These are phyloP conservation scores for Montifringilla adamsi DNA, from an alignment of 2,113 vertebrate genomes.

Conservation along the genomic window DNA sequence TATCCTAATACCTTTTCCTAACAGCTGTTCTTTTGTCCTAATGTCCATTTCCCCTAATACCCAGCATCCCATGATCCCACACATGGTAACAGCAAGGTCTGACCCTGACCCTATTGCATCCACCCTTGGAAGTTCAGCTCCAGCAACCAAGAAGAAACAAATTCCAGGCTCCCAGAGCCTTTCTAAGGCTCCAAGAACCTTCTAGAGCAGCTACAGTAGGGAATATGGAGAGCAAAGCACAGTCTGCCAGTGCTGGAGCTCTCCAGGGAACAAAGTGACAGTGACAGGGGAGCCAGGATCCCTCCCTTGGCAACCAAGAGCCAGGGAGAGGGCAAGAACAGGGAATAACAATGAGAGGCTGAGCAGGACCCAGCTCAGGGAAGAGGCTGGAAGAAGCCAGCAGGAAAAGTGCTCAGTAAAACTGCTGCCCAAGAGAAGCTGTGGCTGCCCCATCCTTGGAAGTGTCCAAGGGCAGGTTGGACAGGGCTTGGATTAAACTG, in stretches of 20 bases:
- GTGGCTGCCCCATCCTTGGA: background rate
- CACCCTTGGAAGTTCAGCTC: background rate
- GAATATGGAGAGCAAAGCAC: fast-evolving
- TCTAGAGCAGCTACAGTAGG: background rate
- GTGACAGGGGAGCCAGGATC: background rate
- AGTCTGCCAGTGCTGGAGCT: background rate
- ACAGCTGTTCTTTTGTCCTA: too few species aligned
- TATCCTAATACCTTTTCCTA: background rate
- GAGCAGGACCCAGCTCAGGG: background rate
- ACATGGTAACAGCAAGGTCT: background rate
- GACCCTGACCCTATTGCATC: fast-evolving
- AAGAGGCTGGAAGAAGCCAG: fast-evolving
- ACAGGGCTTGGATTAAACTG: background rate
- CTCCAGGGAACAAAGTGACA: background rate
- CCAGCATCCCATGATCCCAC: background rate
- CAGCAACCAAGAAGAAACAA: background rate
- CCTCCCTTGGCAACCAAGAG: fast-evolving
- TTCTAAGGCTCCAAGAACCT: background rate
- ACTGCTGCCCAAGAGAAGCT: background rate
- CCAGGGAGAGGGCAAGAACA: background rate
- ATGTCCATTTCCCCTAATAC: background rate
- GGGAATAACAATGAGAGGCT: background rate
- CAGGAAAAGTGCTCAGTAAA: background rate
- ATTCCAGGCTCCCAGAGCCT: background rate
- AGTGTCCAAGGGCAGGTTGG: background rate